These are phyloP conservation scores for Scarus forsteni DNA, from an alignment of 2,797 vertebrate species.

Conservation along the genomic window DNA sequence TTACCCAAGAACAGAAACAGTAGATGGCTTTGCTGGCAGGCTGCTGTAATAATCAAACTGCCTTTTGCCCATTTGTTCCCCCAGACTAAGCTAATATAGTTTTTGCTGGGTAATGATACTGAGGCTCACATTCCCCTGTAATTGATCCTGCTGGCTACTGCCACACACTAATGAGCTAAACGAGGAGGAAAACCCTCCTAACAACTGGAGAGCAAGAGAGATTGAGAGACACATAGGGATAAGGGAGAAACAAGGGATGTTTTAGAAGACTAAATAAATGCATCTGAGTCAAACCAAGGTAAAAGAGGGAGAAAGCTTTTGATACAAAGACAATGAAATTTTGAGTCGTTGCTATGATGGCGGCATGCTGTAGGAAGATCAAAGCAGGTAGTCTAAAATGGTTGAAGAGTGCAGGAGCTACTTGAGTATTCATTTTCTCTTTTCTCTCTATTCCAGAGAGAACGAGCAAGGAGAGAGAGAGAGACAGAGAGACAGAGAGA, in stretches of 20 bases:
- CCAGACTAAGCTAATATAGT: slow-evolving; percentile 81
- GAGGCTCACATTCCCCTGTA: slow-evolving; percentile 81
- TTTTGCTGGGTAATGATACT: slow-evolving; percentile 83
- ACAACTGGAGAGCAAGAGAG: slow-evolving; percentile 67
- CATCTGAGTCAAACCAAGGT: slow-evolving; percentile 66
- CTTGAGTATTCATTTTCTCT: slow-evolving; percentile 83
- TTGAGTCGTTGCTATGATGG: slow-evolving; percentile 73
- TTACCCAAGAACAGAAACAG: slow-evolving; percentile 59
- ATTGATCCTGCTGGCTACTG: slow-evolving; percentile 83
- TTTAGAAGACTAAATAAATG: slow-evolving; percentile 76
- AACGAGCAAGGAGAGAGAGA: slow-evolving; percentile 66
- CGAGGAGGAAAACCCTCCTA: slow-evolving; percentile 79
- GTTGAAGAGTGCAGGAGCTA: slow-evolving; percentile 80
- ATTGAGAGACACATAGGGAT: slow-evolving; percentile 51
- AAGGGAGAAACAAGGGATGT: slow-evolving; percentile 36
- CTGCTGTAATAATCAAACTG: slow-evolving; percentile 67
- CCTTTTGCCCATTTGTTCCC: slow-evolving; percentile 73
- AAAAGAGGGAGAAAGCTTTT: slow-evolving; percentile 57
- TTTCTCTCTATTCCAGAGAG: slow-evolving; percentile 72
- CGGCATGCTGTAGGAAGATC: slow-evolving; percentile 73
- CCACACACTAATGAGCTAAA: slow-evolving; percentile 83
- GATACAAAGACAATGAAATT: slow-evolving; percentile 71
- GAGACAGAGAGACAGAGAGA: too few relatives aligned
- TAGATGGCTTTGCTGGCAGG: slow-evolving; percentile 54
- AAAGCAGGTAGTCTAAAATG: slow-evolving; percentile 81